Percentiles rank a stretch among this genome's conserved stretches.
These are phyloP conservation scores for Cantharis rustica DNA, from an alignment of 2,888 invertebrate species.

Conservation along the genomic window DNA sequence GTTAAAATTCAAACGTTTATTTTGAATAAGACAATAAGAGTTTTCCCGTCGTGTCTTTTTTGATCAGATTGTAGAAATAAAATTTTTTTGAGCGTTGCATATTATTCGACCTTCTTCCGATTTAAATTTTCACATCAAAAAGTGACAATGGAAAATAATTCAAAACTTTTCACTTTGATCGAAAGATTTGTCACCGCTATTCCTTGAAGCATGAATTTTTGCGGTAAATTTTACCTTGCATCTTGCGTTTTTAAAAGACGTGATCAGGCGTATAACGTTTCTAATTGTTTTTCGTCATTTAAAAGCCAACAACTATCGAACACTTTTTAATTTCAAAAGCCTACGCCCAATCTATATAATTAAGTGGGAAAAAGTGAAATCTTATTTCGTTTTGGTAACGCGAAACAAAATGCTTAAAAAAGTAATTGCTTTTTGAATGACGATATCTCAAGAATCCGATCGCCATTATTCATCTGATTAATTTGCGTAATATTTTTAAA, in stretches of 20 bases:
- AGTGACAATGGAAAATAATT: not conserved
- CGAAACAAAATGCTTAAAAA: conserved; percentile 10
- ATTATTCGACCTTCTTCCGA: not conserved
- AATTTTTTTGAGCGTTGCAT: not conserved
- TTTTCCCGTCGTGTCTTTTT: not conserved
- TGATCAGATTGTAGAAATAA: not conserved
- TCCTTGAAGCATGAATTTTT: not conserved
- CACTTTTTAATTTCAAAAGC: not conserved
- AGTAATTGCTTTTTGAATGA: conserved; percentile 11
- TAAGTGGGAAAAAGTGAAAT: conserved; percentile 19
- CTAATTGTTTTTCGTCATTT: conserved; percentile 22
- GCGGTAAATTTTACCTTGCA: conserved; percentile 21
- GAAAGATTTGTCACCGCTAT: not conserved
- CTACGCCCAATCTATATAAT: not conserved
- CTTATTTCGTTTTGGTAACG: conserved; percentile 2
- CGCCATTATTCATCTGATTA: not conserved
- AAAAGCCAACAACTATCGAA: conserved; percentile 1
- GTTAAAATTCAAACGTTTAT: not conserved
- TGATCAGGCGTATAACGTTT: conserved; percentile 28
- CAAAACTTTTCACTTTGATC: not conserved
- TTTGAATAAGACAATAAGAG: not conserved
- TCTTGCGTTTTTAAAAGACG: conserved; percentile 26
- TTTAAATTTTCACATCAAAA: not conserved
- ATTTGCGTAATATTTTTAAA: conserved; percentile 7
- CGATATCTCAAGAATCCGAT: not conserved